Evolutionary conservation across 2,113 vertebrate species (phyloP).

Genomic region (Paralichthys olivaceus): DNA sequence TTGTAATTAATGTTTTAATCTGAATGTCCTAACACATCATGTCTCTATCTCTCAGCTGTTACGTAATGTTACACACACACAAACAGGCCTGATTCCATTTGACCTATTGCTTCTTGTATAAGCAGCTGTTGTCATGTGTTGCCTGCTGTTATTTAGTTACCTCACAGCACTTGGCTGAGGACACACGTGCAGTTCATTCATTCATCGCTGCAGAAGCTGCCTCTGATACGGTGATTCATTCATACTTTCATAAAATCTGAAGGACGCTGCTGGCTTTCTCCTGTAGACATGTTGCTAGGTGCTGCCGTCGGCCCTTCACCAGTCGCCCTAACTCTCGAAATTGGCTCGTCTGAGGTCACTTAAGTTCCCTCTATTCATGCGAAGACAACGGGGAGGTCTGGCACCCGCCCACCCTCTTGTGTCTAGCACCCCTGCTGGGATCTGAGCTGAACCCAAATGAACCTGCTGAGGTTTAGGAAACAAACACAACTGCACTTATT

Average conservation of each 20-base stretch:
- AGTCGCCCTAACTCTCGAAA: conserved; percentile 15
- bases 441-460: conserved; percentile 56
- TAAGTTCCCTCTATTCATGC: conserved; percentile 55
- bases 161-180: background rate
- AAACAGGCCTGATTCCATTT: background rate
- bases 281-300: conserved; percentile 40
- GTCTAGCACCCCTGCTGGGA: conserved; percentile 70
- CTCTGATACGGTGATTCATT: background rate
- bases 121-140: background rate
- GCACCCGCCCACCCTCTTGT: conserved; percentile 48
- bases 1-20: background rate
- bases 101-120: background rate
- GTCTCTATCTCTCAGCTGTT: background rate
- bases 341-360: conserved; percentile 50
- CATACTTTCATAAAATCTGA: conserved; percentile 7
- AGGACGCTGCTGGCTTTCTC: conserved; percentile 5
- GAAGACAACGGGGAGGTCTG: conserved; percentile 45
- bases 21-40: background rate
- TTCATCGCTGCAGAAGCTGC: background rate
- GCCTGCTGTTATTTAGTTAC: background rate
- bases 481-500: conserved; percentile 19
- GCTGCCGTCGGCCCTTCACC: conserved; percentile 35
- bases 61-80: background rate
- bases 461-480: conserved; percentile 44
- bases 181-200: background rate